Percentiles rank a stretch among this genome's conserved stretches.
Evolutionary conservation across 2,888 invertebrate species (phyloP).

Genomic region (Melinopterus prodromus): DNA sequence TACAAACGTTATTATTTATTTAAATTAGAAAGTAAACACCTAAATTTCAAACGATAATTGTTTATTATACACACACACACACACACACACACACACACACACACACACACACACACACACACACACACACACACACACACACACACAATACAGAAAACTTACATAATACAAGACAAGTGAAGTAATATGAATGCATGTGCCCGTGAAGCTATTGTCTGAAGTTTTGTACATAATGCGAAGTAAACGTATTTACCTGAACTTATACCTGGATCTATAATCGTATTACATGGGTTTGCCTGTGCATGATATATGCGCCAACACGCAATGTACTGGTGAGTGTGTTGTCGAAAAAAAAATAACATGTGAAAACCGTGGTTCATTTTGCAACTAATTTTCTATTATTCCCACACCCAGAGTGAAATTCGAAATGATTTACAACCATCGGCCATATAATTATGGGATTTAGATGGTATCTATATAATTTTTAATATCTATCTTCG

Average conservation of each 20-base stretch:
- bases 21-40: too few relatives aligned
- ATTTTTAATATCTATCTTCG: neutral
- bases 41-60: neutral
- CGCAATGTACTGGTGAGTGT: neutral
- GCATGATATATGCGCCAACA: neutral
- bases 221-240: neutral
- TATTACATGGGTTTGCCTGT: neutral
- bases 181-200: neutral
- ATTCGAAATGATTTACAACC: neutral
- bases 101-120: neutral
- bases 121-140: neutral
- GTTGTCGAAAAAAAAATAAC: neutral
- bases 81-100: neutral
- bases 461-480: neutral
- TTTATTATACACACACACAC: neutral
- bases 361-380: neutral
- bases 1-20: too few relatives aligned
- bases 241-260: neutral
- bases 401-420: neutral
- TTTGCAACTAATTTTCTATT: neutral
- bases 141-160: neutral
- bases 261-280: neutral
- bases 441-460: neutral
- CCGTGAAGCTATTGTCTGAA: neutral
- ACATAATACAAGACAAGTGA: neutral